Conservation (phyloP, 2,888 invertebrate species). For the Abscondita cerata region DNA sequence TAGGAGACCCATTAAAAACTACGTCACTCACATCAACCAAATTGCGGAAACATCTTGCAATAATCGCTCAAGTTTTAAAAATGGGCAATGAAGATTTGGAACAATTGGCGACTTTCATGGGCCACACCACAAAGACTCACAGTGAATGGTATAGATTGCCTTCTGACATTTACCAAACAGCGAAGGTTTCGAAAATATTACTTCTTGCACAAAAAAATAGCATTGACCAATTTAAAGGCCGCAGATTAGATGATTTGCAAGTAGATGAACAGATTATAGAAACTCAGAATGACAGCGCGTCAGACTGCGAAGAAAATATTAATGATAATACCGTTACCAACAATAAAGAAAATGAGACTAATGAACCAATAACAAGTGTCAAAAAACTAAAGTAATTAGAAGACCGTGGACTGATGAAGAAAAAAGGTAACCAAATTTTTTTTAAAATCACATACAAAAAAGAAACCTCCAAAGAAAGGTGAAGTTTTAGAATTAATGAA, state of each 20-base stretch:
- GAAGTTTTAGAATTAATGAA: too few relatives aligned
- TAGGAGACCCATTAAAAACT: not conserved
- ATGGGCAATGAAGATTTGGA: not conserved
- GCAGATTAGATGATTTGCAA: not conserved
- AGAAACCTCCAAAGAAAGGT: too few relatives aligned
- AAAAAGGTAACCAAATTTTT: too few relatives aligned
- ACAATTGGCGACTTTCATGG: not conserved
- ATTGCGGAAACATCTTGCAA: not conserved
- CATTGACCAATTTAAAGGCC: constrained; percentile 6
- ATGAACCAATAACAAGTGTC: too few relatives aligned
- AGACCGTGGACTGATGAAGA: too few relatives aligned
- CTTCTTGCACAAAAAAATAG: not conserved
- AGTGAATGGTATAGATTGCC: constrained; percentile 31
- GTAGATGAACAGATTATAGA: constrained; percentile 4
- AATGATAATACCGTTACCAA: not conserved
- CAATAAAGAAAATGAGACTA: too few relatives aligned
- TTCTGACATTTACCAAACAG: constrained; percentile 35
- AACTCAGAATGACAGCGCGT: not conserved
- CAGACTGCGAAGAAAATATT: not conserved
- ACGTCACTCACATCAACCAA: not conserved
- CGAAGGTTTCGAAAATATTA: constrained; percentile 18
- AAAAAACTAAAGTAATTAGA: too few relatives aligned
- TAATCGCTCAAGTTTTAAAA: not conserved
- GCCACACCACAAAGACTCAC: constrained; percentile 24
- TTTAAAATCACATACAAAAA: too few relatives aligned